A percentile compares a stretch with the other conserved stretches of the same genome.
phyloP scores from a whole-genome alignment of 2,113 vertebrate genomes.

The Cinclus cinclus region DNA sequence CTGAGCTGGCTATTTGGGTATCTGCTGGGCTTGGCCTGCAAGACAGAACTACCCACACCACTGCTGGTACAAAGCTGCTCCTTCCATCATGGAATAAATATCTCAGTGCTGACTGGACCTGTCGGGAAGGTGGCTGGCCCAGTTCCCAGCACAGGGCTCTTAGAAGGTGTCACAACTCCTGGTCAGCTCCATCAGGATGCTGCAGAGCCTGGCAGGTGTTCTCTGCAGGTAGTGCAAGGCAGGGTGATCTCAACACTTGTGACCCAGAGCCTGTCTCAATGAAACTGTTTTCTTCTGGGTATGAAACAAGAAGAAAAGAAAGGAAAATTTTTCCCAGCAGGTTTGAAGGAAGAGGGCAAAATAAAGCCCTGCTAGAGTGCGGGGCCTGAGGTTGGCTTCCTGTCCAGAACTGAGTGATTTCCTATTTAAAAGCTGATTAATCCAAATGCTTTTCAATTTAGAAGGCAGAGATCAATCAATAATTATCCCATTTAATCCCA shows the following conservation, averaged over 20 bases:
- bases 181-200: background rate
- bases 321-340: background rate
- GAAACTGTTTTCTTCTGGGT: background rate
- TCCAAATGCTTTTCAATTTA: slow-evolving; percentile 75
- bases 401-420: slow-evolving; percentile 62
- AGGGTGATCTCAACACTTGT: background rate
- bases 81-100: background rate
- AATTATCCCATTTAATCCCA: slow-evolving; percentile 74
- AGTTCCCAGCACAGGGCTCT: background rate
- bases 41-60: accelerated
- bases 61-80: background rate
- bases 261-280: background rate
- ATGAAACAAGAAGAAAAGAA: background rate
- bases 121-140: background rate
- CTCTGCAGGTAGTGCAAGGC: background rate
- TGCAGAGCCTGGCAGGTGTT: background rate
- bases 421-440: slow-evolving; percentile 73
- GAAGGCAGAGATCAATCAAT: slow-evolving; percentile 73
- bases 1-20: background rate
- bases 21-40: background rate
- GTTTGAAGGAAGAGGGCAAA: background rate
- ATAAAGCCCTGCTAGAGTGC: background rate
- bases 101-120: background rate
- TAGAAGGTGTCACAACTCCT: background rate
- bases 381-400: slow-evolving; percentile 28